Percentiles rank a stretch among this genome's conserved stretches.
Evolutionary conservation across 1,140 invertebrate species (phyloP).

Genomic region (Ridgeia piscesae): DNA sequence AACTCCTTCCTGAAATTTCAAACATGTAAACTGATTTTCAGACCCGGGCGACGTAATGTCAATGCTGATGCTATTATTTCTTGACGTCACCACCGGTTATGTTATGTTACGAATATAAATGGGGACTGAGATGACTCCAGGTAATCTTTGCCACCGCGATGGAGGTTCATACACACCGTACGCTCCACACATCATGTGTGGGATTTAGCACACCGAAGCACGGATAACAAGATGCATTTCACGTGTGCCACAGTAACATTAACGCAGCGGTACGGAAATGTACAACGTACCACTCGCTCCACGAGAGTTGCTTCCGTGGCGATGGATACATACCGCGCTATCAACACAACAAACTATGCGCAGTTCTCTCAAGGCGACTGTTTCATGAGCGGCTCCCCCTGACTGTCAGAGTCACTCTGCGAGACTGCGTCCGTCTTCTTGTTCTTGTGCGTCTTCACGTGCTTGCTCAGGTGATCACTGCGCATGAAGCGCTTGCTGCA

Average conservation of each 20-base stretch:
- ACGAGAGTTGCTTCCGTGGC: not conserved
- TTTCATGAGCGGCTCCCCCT: not conserved
- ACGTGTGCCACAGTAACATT: not conserved
- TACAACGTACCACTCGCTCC: not conserved
- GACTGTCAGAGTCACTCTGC: conserved; percentile 9
- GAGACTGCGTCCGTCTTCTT: conserved; percentile 16
- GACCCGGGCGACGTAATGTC: not conserved
- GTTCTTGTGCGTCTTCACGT: conserved; percentile 53
- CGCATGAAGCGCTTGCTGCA: conserved; percentile 93
- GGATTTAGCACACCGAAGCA: too few relatives aligned
- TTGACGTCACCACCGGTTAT: not conserved
- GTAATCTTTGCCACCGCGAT: not conserved
- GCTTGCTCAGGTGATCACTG: conserved; percentile 62
- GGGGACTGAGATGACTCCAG: not conserved
- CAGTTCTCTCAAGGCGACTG: not conserved
- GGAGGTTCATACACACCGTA: not conserved
- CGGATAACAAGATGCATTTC: not conserved
- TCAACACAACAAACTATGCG: not conserved
- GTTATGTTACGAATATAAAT: too few relatives aligned
- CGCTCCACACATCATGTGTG: not conserved
- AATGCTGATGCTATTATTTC: not conserved
- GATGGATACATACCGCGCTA: not conserved
- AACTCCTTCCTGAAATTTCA: not conserved
- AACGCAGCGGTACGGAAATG: not conserved
- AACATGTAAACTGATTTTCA: not conserved